Conservation (phyloP, 2,113 vertebrate genomes). For the Machaerirhynchus nigripectus region DNA sequence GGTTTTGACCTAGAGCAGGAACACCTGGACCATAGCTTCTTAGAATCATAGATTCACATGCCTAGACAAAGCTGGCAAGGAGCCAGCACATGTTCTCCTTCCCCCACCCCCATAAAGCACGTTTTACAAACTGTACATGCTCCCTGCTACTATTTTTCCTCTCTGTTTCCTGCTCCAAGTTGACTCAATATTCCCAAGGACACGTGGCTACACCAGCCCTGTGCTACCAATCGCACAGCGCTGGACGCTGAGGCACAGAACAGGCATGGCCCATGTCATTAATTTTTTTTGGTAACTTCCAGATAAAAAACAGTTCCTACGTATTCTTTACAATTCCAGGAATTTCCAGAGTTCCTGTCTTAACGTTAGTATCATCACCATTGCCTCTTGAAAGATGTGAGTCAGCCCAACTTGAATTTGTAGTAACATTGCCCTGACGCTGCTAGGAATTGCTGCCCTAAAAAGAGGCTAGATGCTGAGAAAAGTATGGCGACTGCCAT, state of each 20-base stretch:
- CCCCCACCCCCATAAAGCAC: not conserved
- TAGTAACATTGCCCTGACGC: not conserved
- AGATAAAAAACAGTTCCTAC: not conserved
- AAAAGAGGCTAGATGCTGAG: not conserved
- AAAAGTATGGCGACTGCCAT: not conserved
- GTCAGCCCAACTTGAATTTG: not conserved
- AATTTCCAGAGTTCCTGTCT: slow-evolving; percentile 34
- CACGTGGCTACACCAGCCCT: not conserved
- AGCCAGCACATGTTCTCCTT: not conserved
- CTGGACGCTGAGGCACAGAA: not conserved
- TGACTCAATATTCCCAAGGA: not conserved
- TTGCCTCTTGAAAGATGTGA: not conserved
- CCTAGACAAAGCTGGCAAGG: not conserved
- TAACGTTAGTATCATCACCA: not conserved
- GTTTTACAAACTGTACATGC: not conserved
- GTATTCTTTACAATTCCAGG: slow-evolving; percentile 32
- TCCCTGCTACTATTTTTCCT: slow-evolving; percentile 19
- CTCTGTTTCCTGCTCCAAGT: slow-evolving; percentile 26
- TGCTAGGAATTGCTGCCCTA: not conserved
- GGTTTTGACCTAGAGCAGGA: not conserved
- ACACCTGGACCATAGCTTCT: not conserved
- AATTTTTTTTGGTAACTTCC: not conserved
- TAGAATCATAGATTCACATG: not conserved
- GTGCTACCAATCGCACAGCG: rapidly evolving
- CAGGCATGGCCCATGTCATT: not conserved